Evolutionary conservation across 2,113 vertebrate genomes (phyloP), one percentile per base, ranked within the genome.

Genomic region (Mustela lutreola): DNA sequence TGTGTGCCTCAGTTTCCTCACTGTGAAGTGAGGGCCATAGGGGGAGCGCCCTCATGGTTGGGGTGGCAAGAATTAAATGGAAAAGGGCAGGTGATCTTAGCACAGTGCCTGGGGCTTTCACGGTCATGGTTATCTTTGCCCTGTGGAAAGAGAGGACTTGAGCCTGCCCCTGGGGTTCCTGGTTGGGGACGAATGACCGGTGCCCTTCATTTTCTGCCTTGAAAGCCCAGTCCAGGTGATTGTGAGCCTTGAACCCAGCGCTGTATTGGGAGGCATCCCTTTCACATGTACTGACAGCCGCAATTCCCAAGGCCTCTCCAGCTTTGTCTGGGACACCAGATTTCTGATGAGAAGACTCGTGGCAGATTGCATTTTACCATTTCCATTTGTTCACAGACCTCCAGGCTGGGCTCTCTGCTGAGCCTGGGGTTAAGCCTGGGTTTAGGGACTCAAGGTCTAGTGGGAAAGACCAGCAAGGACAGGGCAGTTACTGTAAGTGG

Each of bases 241-340:
- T 1, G 0, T 18, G 3, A 53, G 5, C 42, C 48, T 48, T 0
- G 0, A 36, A 8, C 36, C 22, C 0, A 28, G 71, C 48, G 0
- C 89, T 79, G 45, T 53, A 18, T 11, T 15, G 39, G 62, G 36
- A 70, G 73, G 11, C 0, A 0, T 21, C 15, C 71, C 39, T 76
- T 45, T 81, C 60, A 3, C 10, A 11, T 0, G 7, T 1, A 18
- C 6, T 4, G 33, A 33, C 19, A 82, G 39, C 70, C 60, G 39
- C 70, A 31, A 3, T 22, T 24, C 31, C 26, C 31, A 26, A 11
- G 33, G 18, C 36, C 26, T 12, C 73, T 33, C 7, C 5, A 33
- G 53, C 18, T n/a, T 45, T 75, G 48, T 53, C 89, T 21, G 3
- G 58, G 39, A 33, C 22, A 28, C 36, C 88, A 33, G 71, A n/a